Evolutionary conservation across 2,888 invertebrate species (phyloP), one percentile per base, ranked within the genome.

Genomic region (Atrina japonica): DNA sequence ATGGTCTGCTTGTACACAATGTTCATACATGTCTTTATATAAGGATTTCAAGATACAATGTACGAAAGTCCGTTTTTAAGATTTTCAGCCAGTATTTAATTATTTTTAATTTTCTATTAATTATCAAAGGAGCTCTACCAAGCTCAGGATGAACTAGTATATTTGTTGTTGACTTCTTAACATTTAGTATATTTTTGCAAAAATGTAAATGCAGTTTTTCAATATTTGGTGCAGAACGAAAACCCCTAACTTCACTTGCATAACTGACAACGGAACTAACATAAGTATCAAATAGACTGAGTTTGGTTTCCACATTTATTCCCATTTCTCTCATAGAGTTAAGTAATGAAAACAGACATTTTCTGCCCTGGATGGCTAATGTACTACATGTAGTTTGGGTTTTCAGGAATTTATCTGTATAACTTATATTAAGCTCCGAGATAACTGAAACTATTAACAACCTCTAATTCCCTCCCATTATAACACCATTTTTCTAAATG

Each of bases 241-340:
- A 56, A 40, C 56, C 56, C 45, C 49, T 45, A n/a, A 66, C 43
- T 56, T 49, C 50, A 27, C 27, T 40, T 27, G 47, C 58, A 11
- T 50, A 59, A 47, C 23, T 52, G 7, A 63, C n/a, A n/a, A 63
- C 35, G 21, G 35, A 30, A 30, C 23, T 41, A n/a, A 50, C 52
- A 52, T 52, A 40, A 3, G 50, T 18, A 52, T 63, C 63, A 23
- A 63, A 52, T 14, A 30, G 40, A 40, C 50, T 14, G 18, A 25
- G n/a, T 30, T 25, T 30, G n/a, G 52, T 40, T 64, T 63, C 35
- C n/a, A 50, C n/a, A 61, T 50, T 50, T n/a, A 50, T 49, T 29
- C 40, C 45, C 27, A 49, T 52, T 16, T 52, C 52, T 25, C n/a
- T 25, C 49, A 49, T 35, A 30, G n/a, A 16, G 2, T 50, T 64